Percentiles rank a stretch among this genome's conserved stretches.
These are phyloP conservation scores for Drosophila sordidula DNA, from an alignment of 2,888 invertebrate species.

Conservation along the genomic window DNA sequence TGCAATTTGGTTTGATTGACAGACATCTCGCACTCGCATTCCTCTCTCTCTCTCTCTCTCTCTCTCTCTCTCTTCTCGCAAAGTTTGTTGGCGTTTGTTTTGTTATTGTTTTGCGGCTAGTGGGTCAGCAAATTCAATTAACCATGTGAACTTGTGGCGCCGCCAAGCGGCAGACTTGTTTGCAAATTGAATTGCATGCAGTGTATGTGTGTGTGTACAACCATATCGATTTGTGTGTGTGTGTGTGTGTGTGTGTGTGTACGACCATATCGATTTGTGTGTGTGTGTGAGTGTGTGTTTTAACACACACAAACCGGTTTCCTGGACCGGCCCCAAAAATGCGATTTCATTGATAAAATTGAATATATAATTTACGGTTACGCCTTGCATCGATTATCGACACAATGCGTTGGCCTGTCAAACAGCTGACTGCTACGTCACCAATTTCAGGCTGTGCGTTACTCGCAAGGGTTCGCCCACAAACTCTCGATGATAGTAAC, in stretches of 20 bases:
- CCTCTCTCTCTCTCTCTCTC: background rate
- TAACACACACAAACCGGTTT: slow-evolving; percentile 40
- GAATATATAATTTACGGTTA: slow-evolving; percentile 34
- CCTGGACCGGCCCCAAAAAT: slow-evolving; percentile 41
- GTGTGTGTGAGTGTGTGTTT: slow-evolving; percentile 3
- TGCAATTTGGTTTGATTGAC: slow-evolving; percentile 39
- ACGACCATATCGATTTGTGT: slow-evolving; percentile 29
- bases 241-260: slow-evolving; percentile 1
- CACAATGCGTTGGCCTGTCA: slow-evolving; percentile 28
- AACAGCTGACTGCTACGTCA: slow-evolving; percentile 45
- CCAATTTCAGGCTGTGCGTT: background rate
- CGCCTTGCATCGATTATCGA: slow-evolving; percentile 49
- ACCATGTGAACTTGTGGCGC: slow-evolving; percentile 78
- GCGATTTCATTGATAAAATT: slow-evolving; percentile 69
- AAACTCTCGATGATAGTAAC: slow-evolving; percentile 4
- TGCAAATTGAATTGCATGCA: slow-evolving; percentile 69
- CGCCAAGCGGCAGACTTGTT: slow-evolving; percentile 41
- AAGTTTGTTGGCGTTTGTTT: slow-evolving; percentile 9
- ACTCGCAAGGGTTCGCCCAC: background rate
- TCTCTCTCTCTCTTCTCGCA: background rate
- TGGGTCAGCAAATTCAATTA: slow-evolving; percentile 82
- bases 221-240: slow-evolving; percentile 28
- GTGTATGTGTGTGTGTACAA: background rate
- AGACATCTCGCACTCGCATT: background rate
- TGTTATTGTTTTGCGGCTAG: slow-evolving; percentile 50